Base-by-base conservation (phyloP, 2,113 vertebrate species). In the Pangasianodon gigas region DNA sequence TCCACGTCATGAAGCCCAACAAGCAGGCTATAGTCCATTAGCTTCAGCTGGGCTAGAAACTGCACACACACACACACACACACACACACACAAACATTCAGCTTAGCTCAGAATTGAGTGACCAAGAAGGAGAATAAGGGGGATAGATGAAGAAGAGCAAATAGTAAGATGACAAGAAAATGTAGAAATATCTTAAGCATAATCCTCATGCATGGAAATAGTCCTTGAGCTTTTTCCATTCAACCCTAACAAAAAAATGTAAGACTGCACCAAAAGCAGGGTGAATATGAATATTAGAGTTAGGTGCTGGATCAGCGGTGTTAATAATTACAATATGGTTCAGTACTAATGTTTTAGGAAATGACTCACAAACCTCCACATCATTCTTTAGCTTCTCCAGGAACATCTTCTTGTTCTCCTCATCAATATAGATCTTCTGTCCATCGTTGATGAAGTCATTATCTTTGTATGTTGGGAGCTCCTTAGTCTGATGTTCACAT, bases 21-120 rank as follows among this genome's bases (percentile, higher is more conserved):
- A 89, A 99, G 94, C 56, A 99, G 95, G 90, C 98, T 99, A 94
- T 99, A 99, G 94, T 99, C 98, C 98, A 99, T 99, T 92, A 99
- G 98, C 96, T 99, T 99, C 90, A 99, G 95, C 90, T 98, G 97
- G 29, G 98, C 97, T 89, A 99, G 90, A 84, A 99, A 99, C 98
- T 99, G 88, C 13, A 71, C 24, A 9, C 21, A 84, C 52, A 84
- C 67, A 89, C 71, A 67, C 69, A 75, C 37, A 75, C 41, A n/a
- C 51, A 74, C 44, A 74, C 13, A 86, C 24, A 8, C 37, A 62
- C 24, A 86, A 48, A 88, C 69, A 75, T 11, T 74, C 32, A 29
- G n/a, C 10, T 21, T 6, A 52, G 62, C 5, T 58, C 82, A 67
- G 44, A 44, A 52, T 1, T 81, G 48, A 52, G 51, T 56, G 51